Conservation (phyloP, 2,888 invertebrate species). For the Druceiella hillmani region DNA sequence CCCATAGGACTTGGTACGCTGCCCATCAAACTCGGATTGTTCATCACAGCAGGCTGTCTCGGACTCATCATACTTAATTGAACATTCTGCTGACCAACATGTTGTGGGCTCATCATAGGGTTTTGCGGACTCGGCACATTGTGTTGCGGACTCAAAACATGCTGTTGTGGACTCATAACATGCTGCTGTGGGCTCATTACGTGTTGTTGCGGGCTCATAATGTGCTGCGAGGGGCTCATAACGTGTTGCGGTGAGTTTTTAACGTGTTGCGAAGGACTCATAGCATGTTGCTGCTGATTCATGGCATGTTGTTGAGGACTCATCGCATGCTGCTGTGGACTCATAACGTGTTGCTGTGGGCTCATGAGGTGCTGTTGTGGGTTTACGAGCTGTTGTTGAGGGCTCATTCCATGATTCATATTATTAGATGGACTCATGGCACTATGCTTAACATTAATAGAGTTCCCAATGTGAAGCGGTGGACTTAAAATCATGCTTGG, state of each 20-base stretch:
- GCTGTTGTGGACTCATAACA: conserved; percentile 48
- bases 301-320: conserved; percentile 43
- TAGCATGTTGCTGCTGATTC: conserved; percentile 33
- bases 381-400: conserved; percentile 10
- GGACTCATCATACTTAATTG: conserved; percentile 46
- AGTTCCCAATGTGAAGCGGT: no score
- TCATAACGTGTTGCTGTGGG: conserved; percentile 34
- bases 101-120: conserved; percentile 40
- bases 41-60: conserved; percentile 36
- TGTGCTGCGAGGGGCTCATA: conserved; percentile 32
- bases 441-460: no score
- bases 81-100: conserved; percentile 39
- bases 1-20: conserved; percentile 37
- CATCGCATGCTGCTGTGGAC: conserved; percentile 43
- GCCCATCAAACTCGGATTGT: conserved; percentile 38
- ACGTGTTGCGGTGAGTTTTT: conserved; percentile 33
- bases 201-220: conserved; percentile 29
- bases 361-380: conserved; percentile 9
- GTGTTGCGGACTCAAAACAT: conserved; percentile 47
- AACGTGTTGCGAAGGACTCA: conserved; percentile 32
- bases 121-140: conserved; percentile 48
- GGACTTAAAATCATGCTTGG: no score
- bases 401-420: no score
- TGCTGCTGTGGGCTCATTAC: conserved; percentile 46
- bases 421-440: no score